Percentiles rank a stretch among this genome's conserved stretches.
phyloP scores from a whole-genome alignment of 2,797 vertebrate genomes.

The Rhadinocentrus ornatus region DNA sequence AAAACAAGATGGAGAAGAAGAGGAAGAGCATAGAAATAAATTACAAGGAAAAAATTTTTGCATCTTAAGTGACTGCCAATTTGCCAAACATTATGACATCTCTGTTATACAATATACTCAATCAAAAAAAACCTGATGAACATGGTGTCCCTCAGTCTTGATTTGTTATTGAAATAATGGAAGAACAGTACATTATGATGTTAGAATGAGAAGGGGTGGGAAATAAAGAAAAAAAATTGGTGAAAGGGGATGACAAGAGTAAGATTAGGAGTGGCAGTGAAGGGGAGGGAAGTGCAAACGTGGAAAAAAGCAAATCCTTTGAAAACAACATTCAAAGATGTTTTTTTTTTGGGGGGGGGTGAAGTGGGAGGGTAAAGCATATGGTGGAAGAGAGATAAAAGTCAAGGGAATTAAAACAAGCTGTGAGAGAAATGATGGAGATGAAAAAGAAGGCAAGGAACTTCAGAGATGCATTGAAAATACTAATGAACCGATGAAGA shows the following conservation, averaged over 20 bases:
- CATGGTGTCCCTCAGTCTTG: neutral
- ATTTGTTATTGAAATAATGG: neutral
- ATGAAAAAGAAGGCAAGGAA: neutral
- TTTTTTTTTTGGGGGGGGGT: neutral
- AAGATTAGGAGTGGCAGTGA: neutral
- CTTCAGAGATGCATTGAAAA: neutral
- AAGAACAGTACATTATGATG: neutral
- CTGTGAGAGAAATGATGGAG: neutral
- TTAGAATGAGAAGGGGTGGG: neutral
- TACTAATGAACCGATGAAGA: no score
- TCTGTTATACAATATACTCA: neutral
- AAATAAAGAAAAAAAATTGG: neutral
- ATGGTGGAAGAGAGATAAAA: neutral
- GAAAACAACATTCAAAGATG: neutral
- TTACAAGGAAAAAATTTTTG: neutral
- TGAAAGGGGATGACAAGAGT: neutral
- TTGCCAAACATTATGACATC: neutral
- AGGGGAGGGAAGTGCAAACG: neutral
- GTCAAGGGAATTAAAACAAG: neutral
- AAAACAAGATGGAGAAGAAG: conserved; percentile 22
- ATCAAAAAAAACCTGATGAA: neutral
- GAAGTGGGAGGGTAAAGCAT: neutral
- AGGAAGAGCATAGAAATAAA: neutral
- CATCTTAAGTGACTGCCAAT: neutral
- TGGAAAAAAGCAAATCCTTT: neutral